Evolutionary conservation across 2,888 invertebrate species (phyloP).

Genomic region (Lagria hirta): DNA sequence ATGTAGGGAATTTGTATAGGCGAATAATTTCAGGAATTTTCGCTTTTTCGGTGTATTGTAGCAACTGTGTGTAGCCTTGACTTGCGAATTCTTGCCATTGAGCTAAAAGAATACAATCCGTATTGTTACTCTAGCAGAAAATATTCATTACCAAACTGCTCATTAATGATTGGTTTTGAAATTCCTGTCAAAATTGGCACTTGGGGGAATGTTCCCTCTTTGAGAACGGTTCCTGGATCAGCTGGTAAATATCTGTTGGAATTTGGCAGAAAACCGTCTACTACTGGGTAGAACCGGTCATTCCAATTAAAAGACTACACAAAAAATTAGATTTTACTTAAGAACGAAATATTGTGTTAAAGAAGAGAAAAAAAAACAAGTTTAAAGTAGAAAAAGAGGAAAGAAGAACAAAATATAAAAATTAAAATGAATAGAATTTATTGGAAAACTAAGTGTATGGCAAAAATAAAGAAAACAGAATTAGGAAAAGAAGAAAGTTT

Average conservation of each 20-base stretch:
- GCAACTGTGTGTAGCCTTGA: constrained; percentile 58
- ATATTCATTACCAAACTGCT: constrained; percentile 39
- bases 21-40: constrained; percentile 62
- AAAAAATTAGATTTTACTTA: constrained; percentile 1
- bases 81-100: constrained; percentile 63
- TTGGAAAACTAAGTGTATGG: no score
- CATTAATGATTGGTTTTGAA: constrained; percentile 57
- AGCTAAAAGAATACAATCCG: constrained; percentile 50
- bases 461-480: no score
- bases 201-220: constrained; percentile 58
- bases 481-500: no score
- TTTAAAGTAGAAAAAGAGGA: no score
- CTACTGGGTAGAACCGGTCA: constrained; percentile 62
- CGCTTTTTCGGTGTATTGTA: constrained; percentile 60
- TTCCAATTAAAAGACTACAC: constrained; percentile 61
- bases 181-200: constrained; percentile 70
- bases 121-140: constrained; percentile 3
- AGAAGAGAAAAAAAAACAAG: no score
- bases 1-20: constrained; percentile 49
- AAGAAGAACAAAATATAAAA: no score
- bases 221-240: constrained; percentile 58
- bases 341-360: constrained; percentile 34
- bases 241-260: constrained; percentile 64
- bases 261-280: constrained; percentile 63
- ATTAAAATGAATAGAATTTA: no score